Percentiles rank a stretch among this genome's conserved stretches.
Conservation (phyloP, 2,113 vertebrate genomes). For the Heloderma charlesbogerti region DNA sequence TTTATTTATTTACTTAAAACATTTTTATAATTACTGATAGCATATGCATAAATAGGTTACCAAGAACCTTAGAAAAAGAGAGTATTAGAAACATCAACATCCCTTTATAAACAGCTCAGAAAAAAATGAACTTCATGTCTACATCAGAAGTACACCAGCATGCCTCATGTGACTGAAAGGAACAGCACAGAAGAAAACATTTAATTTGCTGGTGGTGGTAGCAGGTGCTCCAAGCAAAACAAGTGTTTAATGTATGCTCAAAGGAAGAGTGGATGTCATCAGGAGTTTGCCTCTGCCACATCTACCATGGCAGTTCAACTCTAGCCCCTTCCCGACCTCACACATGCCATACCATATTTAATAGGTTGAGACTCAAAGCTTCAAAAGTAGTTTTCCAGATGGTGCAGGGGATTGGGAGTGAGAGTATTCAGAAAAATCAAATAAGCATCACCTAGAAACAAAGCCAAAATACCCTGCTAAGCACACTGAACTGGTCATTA, state of each 20-base stretch:
- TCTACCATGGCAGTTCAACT: no score
- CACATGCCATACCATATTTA: not conserved
- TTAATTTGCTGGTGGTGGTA: not conserved
- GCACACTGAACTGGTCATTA: not conserved
- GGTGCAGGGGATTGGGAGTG: not conserved
- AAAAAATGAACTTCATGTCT: not conserved
- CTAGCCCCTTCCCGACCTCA: not conserved
- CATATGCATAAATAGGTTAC: not conserved
- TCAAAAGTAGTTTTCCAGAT: not conserved
- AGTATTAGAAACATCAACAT: not conserved
- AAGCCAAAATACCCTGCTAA: not conserved
- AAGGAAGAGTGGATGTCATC: not conserved
- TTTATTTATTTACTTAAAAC: no score
- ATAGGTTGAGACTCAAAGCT: not conserved
- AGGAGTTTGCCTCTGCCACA: no score
- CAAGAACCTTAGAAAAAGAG: not conserved
- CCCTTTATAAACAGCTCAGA: not conserved
- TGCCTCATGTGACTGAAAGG: not conserved
- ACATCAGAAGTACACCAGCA: not conserved
- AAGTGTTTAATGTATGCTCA: not conserved
- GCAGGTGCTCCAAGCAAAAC: no score
- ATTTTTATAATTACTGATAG: not conserved
- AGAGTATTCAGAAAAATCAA: not conserved
- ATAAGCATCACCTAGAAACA: not conserved
- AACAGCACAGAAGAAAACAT: not conserved